phyloP scores from a whole-genome alignment of 2,888 invertebrate genomes.

The Drosophila incognita region DNA sequence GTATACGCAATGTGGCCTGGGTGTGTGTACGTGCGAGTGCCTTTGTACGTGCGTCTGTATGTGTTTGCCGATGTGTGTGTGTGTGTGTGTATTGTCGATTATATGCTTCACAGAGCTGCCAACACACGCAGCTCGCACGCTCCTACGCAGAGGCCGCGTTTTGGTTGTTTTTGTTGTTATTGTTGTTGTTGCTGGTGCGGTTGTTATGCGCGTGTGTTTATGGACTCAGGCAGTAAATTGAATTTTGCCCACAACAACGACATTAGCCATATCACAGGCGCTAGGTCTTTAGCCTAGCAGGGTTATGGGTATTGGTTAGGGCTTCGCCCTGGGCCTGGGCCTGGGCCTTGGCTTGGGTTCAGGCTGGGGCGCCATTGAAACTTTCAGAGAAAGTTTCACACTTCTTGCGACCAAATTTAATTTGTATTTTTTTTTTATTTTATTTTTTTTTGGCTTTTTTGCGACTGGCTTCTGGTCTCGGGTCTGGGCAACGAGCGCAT shows the following conservation, averaged over 20 bases:
- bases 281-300: slow-evolving; percentile 17
- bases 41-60: background rate
- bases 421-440: background rate
- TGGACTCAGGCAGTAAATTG: slow-evolving; percentile 78
- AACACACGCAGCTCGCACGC: slow-evolving; percentile 55
- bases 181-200: slow-evolving; percentile 27
- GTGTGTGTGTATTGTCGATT: slow-evolving; percentile 63
- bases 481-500: slow-evolving; percentile 35
- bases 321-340: slow-evolving; percentile 4
- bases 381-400: slow-evolving; percentile 28
- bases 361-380: slow-evolving; percentile 1
- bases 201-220: slow-evolving; percentile 51
- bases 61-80: slow-evolving; percentile 14
- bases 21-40: background rate
- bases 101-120: slow-evolving; percentile 74
- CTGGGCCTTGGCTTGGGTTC: background rate
- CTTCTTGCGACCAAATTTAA: slow-evolving; percentile 13
- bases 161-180: slow-evolving; percentile 30
- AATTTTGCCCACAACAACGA: slow-evolving; percentile 77
- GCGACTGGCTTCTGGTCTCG: slow-evolving; percentile 8
- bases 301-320: slow-evolving; percentile 27
- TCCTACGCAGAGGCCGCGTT: slow-evolving; percentile 50
- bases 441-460: background rate
- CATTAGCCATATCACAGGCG: slow-evolving; percentile 70
- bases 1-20: slow-evolving; percentile 68